Evolutionary conservation across 1,140 invertebrate species (phyloP).

Genomic region (Latrodectus geometricus): DNA sequence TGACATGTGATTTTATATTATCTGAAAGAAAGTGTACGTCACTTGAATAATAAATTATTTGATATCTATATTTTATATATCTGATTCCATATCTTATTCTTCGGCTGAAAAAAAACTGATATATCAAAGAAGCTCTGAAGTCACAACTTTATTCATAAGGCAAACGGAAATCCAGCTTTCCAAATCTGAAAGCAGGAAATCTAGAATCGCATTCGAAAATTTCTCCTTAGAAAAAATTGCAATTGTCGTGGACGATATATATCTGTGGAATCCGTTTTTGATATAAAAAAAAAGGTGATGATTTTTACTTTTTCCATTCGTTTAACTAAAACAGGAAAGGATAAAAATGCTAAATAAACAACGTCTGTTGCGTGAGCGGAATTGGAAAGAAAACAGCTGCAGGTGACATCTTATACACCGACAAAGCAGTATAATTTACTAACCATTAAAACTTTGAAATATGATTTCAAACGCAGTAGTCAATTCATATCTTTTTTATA

Average conservation of each 20-base stretch:
- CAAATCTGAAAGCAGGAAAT: conserved; percentile 24
- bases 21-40: background rate
- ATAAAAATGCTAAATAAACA: conserved; percentile 50
- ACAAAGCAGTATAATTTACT: conserved; percentile 15
- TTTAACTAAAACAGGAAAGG: conserved; percentile 29
- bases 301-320: conserved; percentile 13
- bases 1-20: no score
- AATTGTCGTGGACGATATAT: conserved; percentile 32
- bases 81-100: background rate
- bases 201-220: conserved; percentile 42
- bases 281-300: background rate
- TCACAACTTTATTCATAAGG: conserved; percentile 37
- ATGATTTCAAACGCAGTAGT: no score
- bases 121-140: conserved; percentile 24
- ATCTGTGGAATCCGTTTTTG: conserved; percentile 2
- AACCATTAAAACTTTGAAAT: conserved; percentile 1
- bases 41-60: conserved; percentile 18
- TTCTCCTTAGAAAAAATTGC: conserved; percentile 26
- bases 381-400: conserved; percentile 36
- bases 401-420: conserved; percentile 9
- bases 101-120: conserved; percentile 6
- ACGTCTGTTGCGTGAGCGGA: conserved; percentile 26
- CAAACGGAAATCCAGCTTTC: conserved; percentile 21
- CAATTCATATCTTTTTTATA: no score
- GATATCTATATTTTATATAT: background rate